phyloP scores from a whole-genome alignment of 2,113 vertebrate genomes.

The Erpornis zantholeuca region DNA sequence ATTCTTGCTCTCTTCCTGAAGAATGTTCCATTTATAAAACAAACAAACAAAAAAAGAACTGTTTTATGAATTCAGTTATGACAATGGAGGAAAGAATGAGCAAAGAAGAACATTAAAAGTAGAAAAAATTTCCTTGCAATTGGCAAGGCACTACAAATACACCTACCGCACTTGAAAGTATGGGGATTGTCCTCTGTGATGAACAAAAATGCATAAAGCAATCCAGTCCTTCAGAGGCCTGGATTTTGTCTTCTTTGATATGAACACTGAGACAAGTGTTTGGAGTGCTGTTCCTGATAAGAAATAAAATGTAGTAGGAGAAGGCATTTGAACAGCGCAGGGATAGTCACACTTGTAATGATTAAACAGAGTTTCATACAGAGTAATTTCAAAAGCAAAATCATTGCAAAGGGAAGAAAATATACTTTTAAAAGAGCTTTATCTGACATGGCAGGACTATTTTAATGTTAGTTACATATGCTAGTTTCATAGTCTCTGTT shows the following conservation, averaged over 20 bases:
- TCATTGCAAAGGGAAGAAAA: constrained; percentile 52
- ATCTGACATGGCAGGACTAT: constrained; percentile 1
- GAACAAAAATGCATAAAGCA: constrained; percentile 68
- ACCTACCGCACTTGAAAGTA: constrained; percentile 48
- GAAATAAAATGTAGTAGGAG: constrained; percentile 66
- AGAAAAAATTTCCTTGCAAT: constrained; percentile 59
- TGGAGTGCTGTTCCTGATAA: constrained; percentile 72
- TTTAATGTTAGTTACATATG: background rate
- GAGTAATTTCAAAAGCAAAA: constrained; percentile 64
- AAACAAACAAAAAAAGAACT: constrained; percentile 55
- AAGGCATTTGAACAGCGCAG: constrained; percentile 64
- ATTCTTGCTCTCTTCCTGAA: constrained; percentile 45
- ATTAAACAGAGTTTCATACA: constrained; percentile 72
- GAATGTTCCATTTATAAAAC: constrained; percentile 17
- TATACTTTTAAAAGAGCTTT: constrained; percentile 35
- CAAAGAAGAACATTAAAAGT: constrained; percentile 40
- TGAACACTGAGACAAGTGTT: constrained; percentile 73
- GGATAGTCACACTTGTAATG: constrained; percentile 68
- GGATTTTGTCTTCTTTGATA: constrained; percentile 78
- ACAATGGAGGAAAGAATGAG: constrained; percentile 66
- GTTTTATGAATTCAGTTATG: constrained; percentile 59
- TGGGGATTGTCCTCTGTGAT: constrained; percentile 59
- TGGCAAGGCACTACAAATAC: constrained; percentile 46
- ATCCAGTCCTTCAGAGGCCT: constrained; percentile 67
- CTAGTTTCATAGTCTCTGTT: constrained; percentile 3